phyloP scores from a whole-genome alignment of 2,113 vertebrate genomes.

The Cricetomys ansorgei region DNA sequence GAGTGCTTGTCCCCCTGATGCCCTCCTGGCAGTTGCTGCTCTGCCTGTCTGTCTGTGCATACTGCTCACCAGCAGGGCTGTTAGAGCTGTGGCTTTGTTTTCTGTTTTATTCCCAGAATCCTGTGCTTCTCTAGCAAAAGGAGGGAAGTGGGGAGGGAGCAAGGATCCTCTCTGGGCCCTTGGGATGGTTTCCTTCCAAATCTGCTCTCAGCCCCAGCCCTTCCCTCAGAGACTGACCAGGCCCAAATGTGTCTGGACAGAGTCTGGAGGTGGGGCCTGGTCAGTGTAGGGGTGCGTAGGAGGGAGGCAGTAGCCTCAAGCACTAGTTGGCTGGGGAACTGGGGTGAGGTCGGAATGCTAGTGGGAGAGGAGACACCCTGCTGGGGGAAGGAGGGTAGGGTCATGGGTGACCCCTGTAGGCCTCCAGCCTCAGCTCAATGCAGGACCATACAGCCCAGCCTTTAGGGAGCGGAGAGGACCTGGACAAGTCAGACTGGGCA shows the following conservation, averaged over 20 bases:
- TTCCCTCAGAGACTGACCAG: slow-evolving; percentile 47
- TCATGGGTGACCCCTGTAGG: not conserved
- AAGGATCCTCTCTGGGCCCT: not conserved
- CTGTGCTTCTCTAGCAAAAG: slow-evolving; percentile 2
- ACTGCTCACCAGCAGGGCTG: slow-evolving; percentile 7
- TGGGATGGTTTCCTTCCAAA: slow-evolving; percentile 38
- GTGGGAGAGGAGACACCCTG: slow-evolving; percentile 30
- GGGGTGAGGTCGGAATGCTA: slow-evolving; percentile 37
- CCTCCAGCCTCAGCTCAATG: not conserved
- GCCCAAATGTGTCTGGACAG: slow-evolving; percentile 40
- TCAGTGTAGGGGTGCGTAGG: not conserved
- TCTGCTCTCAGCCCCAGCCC: not conserved
- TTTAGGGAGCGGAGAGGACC: not conserved
- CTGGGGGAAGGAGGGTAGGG: not conserved
- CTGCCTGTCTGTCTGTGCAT: not conserved
- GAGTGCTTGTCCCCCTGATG: not conserved
- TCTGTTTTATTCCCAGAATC: slow-evolving; percentile 49
- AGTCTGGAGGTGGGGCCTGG: not conserved
- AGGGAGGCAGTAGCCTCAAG: not conserved
- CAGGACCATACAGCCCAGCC: slow-evolving; percentile 51
- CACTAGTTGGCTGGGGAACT: slow-evolving; percentile 15
- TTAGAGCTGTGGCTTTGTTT: slow-evolving; percentile 37
- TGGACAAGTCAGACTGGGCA: not conserved
- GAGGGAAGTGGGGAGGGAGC: slow-evolving; percentile 4
- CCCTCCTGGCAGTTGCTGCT: not conserved